Evolutionary conservation across 2,113 vertebrate species (phyloP), one percentile per base, ranked within the genome.

Genomic region (Coregonus clupeaformis): DNA sequence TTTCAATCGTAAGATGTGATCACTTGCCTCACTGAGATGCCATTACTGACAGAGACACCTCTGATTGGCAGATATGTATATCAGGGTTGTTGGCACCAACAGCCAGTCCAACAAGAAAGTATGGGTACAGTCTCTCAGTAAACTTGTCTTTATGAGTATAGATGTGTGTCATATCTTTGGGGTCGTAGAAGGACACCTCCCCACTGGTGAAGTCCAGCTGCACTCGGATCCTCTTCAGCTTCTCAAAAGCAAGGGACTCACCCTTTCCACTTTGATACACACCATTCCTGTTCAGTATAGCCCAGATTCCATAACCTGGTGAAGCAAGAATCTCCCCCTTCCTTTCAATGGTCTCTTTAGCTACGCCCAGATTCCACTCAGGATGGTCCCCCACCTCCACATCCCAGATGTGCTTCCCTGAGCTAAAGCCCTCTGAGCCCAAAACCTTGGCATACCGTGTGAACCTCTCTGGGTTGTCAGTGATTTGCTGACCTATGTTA

Each of bases 401-500:
- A 7, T 42, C 36, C 36, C 36, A 42, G 36, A 42, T 42, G 36
- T 42, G 36, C 36, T 42, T 42, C 7, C 36, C 36, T 42, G 36
- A 42, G 9, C 36, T 42, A 7, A 42, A 42, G 36, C 36, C 36
- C 36, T 42, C 36, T 11, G 36, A 82, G 49, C 83, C 85, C 65
- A 79, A 59, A 12, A 80, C 71, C 9, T 1, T 2, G 0, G 0
- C 0, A 57, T 66, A 70, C 0, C 32, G 1, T 3, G 12, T 63
- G 68, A 6, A 2, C 78, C 82, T 82, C 80, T 86, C 85, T 82
- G 82, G 80, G 62, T 20, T 70, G 4, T 86, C 72, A 52, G 80
- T 78, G 45, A 82, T 69, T 67, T 85, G 45, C 76, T 77, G 72
- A 3, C 78, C 64, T 68, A 30, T 30, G n/a, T 0, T 0, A 72